Conservation (phyloP, 2,888 invertebrate genomes). For the Heteropelma amictum region DNA sequence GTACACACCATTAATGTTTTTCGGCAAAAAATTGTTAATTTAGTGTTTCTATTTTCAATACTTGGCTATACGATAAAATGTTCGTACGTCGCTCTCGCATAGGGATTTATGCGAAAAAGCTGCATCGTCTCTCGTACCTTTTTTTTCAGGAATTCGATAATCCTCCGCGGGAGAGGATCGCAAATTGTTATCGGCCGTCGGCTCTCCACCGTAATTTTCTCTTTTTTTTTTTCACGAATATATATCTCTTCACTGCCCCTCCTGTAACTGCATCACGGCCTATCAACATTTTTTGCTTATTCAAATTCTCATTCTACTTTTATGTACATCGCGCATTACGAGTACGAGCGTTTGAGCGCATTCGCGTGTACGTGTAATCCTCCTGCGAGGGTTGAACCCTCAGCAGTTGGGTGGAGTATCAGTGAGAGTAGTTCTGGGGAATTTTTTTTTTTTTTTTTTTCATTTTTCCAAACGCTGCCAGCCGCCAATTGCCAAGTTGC, state of each 20-base stretch:
- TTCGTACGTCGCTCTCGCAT: not conserved
- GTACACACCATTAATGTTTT: too few relatives aligned
- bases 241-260: not conserved
- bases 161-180: constrained; percentile 19
- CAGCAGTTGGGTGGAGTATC: constrained; percentile 46
- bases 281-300: constrained; percentile 2
- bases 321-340: constrained; percentile 15
- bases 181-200: constrained; percentile 36
- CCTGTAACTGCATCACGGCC: constrained; percentile 12
- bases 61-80: not conserved
- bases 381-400: constrained; percentile 27
- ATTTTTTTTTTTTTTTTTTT: too few relatives aligned
- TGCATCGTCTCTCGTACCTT: constrained; percentile 2
- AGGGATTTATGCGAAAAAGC: not conserved
- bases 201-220: constrained; percentile 15
- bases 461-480: constrained; percentile 37
- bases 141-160: constrained; percentile 26
- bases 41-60: too few relatives aligned
- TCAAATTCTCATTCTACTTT: not conserved
- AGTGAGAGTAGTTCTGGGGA: constrained; percentile 31
- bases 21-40: too few relatives aligned
- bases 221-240: constrained; percentile 12
- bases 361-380: not conserved
- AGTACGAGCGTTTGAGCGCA: too few relatives aligned
- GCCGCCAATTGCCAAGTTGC: constrained; percentile 52